phyloP scores from a whole-genome alignment of 2,888 invertebrate species.

The Fabriciana adippe region DNA sequence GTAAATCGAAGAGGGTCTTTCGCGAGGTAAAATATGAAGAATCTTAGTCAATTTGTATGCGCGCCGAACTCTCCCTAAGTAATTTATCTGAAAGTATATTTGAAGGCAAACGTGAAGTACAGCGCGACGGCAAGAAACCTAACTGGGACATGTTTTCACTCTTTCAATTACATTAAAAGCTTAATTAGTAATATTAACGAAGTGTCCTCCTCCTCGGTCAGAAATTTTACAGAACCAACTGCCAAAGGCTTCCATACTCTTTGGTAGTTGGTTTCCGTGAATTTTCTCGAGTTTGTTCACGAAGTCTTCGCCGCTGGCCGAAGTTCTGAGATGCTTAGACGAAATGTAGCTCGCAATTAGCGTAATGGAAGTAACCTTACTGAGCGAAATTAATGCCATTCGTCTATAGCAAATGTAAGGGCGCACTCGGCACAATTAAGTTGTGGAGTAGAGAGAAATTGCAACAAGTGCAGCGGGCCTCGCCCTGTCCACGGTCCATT shows the following conservation, averaged over 20 bases:
- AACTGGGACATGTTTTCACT: conserved; percentile 72
- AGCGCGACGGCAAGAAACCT: conserved; percentile 53
- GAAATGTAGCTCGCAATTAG: conserved; percentile 80
- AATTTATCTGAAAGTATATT: conserved; percentile 78
- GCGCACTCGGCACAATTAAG: conserved; percentile 73
- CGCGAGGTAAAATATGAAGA: conserved; percentile 71
- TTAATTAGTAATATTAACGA: conserved; percentile 79
- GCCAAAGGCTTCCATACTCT: conserved; percentile 60
- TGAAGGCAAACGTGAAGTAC: conserved; percentile 63
- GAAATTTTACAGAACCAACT: conserved; percentile 38
- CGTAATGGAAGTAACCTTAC: conserved; percentile 78
- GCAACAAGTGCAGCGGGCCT: conserved; percentile 76
- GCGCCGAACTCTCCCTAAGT: conserved; percentile 68
- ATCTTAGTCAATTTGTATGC: conserved; percentile 75
- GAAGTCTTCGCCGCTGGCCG: conserved; percentile 63
- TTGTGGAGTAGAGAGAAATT: conserved; percentile 72
- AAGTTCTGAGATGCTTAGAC: conserved; percentile 76
- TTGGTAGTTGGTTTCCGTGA: conserved; percentile 68
- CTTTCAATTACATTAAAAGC: conserved; percentile 81
- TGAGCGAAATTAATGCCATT: conserved; percentile 71
- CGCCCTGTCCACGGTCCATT: conserved; percentile 71
- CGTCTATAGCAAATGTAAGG: conserved; percentile 69
- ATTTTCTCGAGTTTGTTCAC: conserved; percentile 73
- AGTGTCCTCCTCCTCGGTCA: conserved; percentile 65
- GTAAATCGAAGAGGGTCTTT: conserved; percentile 68